Evolutionary conservation across 2,888 invertebrate genomes (phyloP), one percentile per base, ranked within the genome.

Genomic region (Drosophila subsilvestris): DNA sequence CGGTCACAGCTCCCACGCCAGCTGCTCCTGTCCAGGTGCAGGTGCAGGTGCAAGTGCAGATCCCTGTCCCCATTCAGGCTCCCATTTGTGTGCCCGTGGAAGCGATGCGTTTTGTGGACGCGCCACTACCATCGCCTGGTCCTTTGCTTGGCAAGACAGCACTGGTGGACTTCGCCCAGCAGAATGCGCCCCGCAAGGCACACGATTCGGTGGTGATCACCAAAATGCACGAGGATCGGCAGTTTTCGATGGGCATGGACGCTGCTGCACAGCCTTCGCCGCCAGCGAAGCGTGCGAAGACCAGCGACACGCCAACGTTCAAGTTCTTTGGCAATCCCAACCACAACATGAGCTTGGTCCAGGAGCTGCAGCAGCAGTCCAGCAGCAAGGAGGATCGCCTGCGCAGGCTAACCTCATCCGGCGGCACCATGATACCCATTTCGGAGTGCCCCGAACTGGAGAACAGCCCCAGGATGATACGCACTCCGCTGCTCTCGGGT

Each of bases 71-170:
- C 37, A 12, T 37, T 6, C 37, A 37, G 6, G 37, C 37, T 2
- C 7, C 50, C 17, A 45, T 53, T 42, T 45, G 53, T 0, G n/a
- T 54, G 3, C 44, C 57, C n/a, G 20, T 69, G 14, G 71, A 71
- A 18, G 76, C 93, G 75, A 74, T 90, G 25, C 86, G 91, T 10
- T 93, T 94, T 78, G 91, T 94, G 48, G 93, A 93, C 70, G 93
- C 94, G 48, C 96, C 96, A 0, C 91, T 96, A 51, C 96, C 96
- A 48, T 97, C 97, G 4, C 97, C 97, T 0, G 97, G 97, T 0
- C 97, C 97, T 0, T 93, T 96, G 73, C 93, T 97, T 25, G 97
- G 97, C 6, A 96, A 96, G 87, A 97, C 97, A 2, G 94, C 96
- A 55, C 93, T 97, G 43, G 95, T 97, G 17, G 97, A 97, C 77